These are phyloP conservation scores for Chaetorhynchus papuensis DNA, from an alignment of 2,113 vertebrate species.

Conservation along the genomic window DNA sequence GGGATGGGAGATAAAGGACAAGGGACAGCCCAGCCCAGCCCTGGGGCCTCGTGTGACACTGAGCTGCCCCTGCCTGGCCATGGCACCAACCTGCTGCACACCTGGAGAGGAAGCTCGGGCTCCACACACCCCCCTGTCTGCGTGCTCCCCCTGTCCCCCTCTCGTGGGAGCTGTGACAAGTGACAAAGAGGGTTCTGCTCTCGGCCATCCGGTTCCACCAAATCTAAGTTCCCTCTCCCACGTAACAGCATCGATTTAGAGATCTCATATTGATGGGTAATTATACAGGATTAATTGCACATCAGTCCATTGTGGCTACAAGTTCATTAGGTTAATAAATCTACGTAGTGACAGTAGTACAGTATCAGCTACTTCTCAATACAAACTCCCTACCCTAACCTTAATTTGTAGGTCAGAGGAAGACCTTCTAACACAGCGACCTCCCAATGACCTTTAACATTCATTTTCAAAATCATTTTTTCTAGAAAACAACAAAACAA, in stretches of 20 bases:
- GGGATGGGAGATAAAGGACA: no score
- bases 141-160: neutral
- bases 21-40: neutral
- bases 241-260: conserved; percentile 22
- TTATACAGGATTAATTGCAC: conserved; percentile 67
- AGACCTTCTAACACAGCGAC: conserved; percentile 22
- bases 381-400: conserved; percentile 54
- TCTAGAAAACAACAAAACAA: conserved; percentile 60
- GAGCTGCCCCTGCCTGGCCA: neutral
- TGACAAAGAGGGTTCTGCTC: neutral
- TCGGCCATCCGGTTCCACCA: neutral
- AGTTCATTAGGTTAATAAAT: conserved; percentile 65
- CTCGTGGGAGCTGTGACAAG: neutral
- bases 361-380: conserved; percentile 59
- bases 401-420: conserved; percentile 39
- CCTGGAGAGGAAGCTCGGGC: neutral
- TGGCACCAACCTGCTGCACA: neutral
- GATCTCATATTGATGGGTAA: conserved; percentile 52
- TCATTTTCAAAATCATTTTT: conserved; percentile 61
- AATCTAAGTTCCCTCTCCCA: neutral
- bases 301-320: conserved; percentile 77
- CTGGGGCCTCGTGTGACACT: neutral
- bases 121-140: rapidly evolving
- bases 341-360: conserved; percentile 77
- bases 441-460: conserved; percentile 68